Evolutionary conservation across 2,113 vertebrate species (phyloP).

Genomic region (Sterrhoptilus dennistouni): DNA sequence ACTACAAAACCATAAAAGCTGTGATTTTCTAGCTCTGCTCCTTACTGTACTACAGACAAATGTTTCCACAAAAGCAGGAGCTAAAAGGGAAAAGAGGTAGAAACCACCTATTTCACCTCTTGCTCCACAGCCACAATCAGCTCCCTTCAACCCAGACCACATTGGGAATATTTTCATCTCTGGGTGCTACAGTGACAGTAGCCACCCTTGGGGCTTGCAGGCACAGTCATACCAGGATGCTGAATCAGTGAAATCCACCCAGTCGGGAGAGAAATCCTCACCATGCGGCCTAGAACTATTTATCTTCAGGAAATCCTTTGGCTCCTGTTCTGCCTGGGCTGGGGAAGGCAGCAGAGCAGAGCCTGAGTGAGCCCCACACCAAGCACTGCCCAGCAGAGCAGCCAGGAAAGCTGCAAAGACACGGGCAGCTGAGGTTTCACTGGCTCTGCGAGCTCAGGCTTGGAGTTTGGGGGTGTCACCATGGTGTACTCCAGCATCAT

Average conservation of each 20-base stretch:
- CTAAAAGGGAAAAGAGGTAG: background rate
- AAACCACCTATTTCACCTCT: background rate
- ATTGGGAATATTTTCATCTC: background rate
- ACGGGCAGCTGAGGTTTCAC: background rate
- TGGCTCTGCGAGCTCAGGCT: fast-evolving
- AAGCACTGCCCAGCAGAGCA: background rate
- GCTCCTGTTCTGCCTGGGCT: background rate
- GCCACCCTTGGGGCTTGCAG: background rate
- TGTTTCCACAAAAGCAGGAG: background rate
- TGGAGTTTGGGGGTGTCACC: fast-evolving
- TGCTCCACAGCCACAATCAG: background rate
- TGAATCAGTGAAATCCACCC: background rate
- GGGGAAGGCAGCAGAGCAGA: background rate
- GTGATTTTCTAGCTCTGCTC: no score
- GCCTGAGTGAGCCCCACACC: background rate
- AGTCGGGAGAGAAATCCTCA: slow-evolving; percentile 13
- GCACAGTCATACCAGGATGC: background rate
- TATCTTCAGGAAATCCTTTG: slow-evolving; percentile 47
- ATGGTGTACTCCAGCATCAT: fast-evolving
- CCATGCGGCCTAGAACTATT: background rate
- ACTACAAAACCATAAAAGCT: background rate
- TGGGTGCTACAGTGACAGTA: background rate
- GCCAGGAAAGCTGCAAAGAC: background rate
- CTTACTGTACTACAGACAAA: no score
- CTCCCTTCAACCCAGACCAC: fast-evolving